Conservation (phyloP, 2,888 invertebrate genomes). For the Drosophila multiciliata region DNA sequence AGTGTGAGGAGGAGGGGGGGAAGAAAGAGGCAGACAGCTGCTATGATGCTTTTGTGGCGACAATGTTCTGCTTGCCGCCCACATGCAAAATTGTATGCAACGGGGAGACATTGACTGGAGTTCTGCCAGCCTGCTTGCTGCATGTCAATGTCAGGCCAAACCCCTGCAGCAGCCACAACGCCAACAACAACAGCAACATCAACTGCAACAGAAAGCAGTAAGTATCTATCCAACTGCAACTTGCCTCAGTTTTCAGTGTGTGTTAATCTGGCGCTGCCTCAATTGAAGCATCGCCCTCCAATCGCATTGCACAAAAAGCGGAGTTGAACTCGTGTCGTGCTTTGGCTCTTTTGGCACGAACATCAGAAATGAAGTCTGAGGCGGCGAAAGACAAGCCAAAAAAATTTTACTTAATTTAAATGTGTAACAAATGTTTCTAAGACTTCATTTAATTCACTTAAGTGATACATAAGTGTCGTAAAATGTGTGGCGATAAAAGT, state of each 20-base stretch:
- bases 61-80: slow-evolving; percentile 44
- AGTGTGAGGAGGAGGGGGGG: background rate
- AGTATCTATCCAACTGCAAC: slow-evolving; percentile 45
- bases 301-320: background rate
- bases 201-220: slow-evolving; percentile 3
- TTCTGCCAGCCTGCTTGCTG: slow-evolving; percentile 26
- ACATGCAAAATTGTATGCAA: slow-evolving; percentile 34
- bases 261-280: slow-evolving; percentile 66
- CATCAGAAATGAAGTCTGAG: background rate
- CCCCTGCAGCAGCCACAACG: slow-evolving; percentile 20
- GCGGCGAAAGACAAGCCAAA: background rate
- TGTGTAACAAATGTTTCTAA: background rate
- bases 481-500: background rate
- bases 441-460: background rate
- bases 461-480: background rate
- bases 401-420: background rate
- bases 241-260: slow-evolving; percentile 52
- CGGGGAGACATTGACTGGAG: slow-evolving; percentile 12
- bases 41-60: slow-evolving; percentile 22
- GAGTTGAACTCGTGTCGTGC: background rate
- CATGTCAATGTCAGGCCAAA: slow-evolving; percentile 68
- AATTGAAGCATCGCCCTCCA: slow-evolving; percentile 56
- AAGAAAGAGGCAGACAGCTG: background rate
- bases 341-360: background rate
- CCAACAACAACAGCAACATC: slow-evolving; percentile 16